Conservation (phyloP, 2,888 invertebrate species). For the Chrysodeixis includens region DNA sequence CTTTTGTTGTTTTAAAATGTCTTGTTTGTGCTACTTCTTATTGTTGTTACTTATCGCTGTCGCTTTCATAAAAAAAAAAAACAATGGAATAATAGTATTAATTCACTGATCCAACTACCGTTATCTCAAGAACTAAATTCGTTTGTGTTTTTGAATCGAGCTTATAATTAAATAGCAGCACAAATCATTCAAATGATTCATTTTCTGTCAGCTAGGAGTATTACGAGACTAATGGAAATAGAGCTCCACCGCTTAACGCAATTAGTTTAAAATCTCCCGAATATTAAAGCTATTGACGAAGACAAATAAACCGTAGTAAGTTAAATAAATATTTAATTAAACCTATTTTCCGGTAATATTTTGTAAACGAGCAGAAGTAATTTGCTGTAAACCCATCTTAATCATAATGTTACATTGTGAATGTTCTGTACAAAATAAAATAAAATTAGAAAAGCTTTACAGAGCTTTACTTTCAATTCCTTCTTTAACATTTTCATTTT, state of each 20-base stretch:
- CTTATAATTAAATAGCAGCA: conserved; percentile 42
- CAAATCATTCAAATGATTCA: conserved; percentile 52
- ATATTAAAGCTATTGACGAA: conserved; percentile 34
- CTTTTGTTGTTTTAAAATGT: too few species aligned
- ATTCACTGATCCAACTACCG: not conserved
- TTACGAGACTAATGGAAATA: conserved; percentile 48
- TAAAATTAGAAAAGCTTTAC: not conserved
- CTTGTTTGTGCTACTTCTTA: too few species aligned
- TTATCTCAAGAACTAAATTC: not conserved
- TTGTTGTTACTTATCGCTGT: too few species aligned
- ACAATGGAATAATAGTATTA: too few species aligned
- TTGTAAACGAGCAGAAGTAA: conserved; percentile 24
- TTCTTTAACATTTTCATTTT: too few species aligned
- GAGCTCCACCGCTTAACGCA: conserved; percentile 40
- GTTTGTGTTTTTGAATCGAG: not conserved
- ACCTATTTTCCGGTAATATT: conserved; percentile 31
- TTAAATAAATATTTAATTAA: conserved; percentile 52
- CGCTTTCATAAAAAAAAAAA: too few species aligned
- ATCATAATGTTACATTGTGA: conserved; percentile 21
- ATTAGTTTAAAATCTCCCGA: conserved; percentile 33
- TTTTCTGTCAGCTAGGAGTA: conserved; percentile 50
- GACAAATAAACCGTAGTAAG: conserved; percentile 32
- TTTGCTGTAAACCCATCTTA: conserved; percentile 30
- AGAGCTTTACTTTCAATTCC: too few species aligned
- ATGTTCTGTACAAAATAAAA: not conserved